phyloP scores from a whole-genome alignment of 1,140 invertebrate genomes.

The Tribolium castaneum region DNA sequence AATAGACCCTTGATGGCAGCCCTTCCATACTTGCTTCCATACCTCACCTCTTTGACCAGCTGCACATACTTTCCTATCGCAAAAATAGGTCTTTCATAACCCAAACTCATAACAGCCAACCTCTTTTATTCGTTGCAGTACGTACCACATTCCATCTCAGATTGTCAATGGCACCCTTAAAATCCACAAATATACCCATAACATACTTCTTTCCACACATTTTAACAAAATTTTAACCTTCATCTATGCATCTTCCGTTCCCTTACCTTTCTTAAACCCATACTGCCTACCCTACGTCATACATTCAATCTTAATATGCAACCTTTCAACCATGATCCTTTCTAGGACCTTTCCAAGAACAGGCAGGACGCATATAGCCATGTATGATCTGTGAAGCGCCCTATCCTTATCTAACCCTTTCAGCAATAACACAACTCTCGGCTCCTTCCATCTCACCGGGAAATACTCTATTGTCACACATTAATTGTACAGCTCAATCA shows the following conservation, averaged over 20 bases:
- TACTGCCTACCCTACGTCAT: conserved; percentile 53
- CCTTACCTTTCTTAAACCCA: conserved; percentile 50
- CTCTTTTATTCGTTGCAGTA: conserved; percentile 36
- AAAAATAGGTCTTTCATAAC: conserved; percentile 2
- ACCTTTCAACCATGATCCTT: conserved; percentile 46
- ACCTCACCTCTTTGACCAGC: not conserved
- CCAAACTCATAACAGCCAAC: not conserved
- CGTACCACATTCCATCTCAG: conserved; percentile 62
- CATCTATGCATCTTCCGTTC: conserved; percentile 60
- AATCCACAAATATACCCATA: conserved; percentile 62
- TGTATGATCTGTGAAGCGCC: conserved; percentile 51
- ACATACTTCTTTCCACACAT: conserved; percentile 56
- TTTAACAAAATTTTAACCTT: conserved; percentile 27
- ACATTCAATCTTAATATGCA: not conserved
- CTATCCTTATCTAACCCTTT: conserved; percentile 40
- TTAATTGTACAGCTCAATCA: not conserved
- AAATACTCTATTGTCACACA: conserved; percentile 14
- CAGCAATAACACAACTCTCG: conserved; percentile 49
- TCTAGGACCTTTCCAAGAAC: conserved; percentile 57
- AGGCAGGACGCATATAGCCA: conserved; percentile 56
- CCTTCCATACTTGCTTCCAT: not conserved
- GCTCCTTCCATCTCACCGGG: conserved; percentile 45
- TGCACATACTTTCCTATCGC: not conserved
- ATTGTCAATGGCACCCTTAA: conserved; percentile 63
- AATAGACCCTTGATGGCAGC: conserved; percentile 53